phyloP scores from a whole-genome alignment of 2,797 vertebrate species.

The Peromyscus attwateri region DNA sequence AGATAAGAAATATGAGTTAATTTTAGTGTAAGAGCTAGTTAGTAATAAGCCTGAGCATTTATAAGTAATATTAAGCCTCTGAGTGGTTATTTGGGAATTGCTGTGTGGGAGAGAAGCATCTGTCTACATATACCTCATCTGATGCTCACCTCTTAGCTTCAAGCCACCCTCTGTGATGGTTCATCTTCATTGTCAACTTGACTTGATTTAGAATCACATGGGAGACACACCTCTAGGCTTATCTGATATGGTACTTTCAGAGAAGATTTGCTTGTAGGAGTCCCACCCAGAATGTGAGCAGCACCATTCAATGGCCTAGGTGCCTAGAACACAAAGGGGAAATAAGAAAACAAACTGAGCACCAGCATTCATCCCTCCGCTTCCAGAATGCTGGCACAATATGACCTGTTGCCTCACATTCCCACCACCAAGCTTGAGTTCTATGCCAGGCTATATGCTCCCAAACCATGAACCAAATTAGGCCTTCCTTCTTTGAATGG shows the following conservation, averaged over 20 bases:
- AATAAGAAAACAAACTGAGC: background rate
- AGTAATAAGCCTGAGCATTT: no score
- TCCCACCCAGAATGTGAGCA: background rate
- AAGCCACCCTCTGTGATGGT: background rate
- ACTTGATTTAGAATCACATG: background rate
- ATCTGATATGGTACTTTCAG: background rate
- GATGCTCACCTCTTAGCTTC: background rate
- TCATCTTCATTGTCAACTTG: background rate
- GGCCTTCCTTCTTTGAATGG: background rate
- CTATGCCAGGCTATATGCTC: background rate
- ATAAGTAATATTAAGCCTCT: no score
- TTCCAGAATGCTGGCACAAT: background rate
- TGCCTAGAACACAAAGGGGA: background rate
- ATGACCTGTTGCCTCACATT: background rate
- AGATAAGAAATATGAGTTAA: no score
- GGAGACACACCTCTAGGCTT: background rate
- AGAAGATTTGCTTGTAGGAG: background rate
- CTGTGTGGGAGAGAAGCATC: no score
- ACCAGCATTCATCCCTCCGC: background rate
- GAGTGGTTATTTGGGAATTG: no score
- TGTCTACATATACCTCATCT: no score
- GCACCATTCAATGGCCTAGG: background rate
- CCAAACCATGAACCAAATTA: background rate
- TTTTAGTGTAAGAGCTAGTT: no score
- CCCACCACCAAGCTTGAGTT: background rate